phyloP scores from a whole-genome alignment of 2,888 invertebrate genomes.

The Xanthia togata region DNA sequence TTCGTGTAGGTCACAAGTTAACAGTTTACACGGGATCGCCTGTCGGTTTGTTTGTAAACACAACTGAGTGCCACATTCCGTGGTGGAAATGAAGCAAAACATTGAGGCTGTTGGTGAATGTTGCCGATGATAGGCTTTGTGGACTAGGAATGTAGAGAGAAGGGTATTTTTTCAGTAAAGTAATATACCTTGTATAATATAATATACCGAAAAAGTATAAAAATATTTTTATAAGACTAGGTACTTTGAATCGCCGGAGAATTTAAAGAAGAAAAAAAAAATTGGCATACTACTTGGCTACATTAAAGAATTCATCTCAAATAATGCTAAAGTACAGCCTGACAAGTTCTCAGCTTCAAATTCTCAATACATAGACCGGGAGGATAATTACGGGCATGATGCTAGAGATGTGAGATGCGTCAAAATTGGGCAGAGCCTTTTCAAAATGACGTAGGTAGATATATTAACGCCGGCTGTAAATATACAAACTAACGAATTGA shows the following conservation, averaged over 20 bases:
- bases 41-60: conserved; percentile 50
- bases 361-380: background rate
- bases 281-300: background rate
- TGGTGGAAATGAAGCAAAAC: conserved; percentile 27
- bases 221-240: no score
- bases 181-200: background rate
- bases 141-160: background rate
- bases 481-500: no score
- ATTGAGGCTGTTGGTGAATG: background rate
- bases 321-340: background rate
- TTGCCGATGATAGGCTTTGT: background rate
- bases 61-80: conserved; percentile 25
- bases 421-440: background rate
- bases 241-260: background rate
- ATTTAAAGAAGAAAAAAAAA: background rate
- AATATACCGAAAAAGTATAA: background rate
- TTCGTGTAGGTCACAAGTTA: conserved; percentile 27
- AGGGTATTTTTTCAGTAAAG: background rate
- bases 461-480: no score
- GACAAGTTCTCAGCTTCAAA: background rate
- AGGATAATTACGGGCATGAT: background rate
- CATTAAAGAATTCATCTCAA: background rate
- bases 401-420: background rate
- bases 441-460: background rate
- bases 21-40: conserved; percentile 19